These are phyloP conservation scores for Drosophila acutilabella DNA, from an alignment of 2,888 invertebrate genomes.

Conservation along the genomic window DNA sequence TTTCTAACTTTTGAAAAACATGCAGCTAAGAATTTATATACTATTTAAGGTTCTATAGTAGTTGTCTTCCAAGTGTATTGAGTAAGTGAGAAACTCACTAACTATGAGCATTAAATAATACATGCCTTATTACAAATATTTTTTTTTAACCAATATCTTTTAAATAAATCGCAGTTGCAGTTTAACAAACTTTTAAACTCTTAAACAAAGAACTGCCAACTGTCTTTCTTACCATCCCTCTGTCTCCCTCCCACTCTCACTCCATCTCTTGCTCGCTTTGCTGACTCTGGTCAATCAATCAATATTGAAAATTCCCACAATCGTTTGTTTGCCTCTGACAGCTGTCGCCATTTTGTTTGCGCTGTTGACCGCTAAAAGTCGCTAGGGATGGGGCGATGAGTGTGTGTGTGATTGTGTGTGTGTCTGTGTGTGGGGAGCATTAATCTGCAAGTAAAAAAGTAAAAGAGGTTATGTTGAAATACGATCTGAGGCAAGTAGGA, in stretches of 20 bases:
- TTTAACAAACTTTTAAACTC: too few relatives aligned
- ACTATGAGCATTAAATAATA: too few relatives aligned
- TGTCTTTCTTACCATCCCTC: not conserved
- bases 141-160: too few relatives aligned
- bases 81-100: too few relatives aligned
- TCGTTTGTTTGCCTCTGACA: conserved; percentile 11
- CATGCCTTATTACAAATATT: too few relatives aligned
- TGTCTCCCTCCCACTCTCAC: not conserved
- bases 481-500: conserved; percentile 74
- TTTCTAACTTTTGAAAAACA: too few relatives aligned
- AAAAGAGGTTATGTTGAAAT: conserved; percentile 76
- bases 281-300: conserved; percentile 64
- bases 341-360: conserved; percentile 67
- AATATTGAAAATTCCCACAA: conserved; percentile 65
- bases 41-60: too few relatives aligned
- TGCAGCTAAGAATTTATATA: too few relatives aligned
- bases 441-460: conserved; percentile 64
- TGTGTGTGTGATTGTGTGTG: conserved; percentile 2
- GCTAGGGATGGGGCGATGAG: conserved; percentile 10
- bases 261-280: not conserved
- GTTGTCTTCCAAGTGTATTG: too few relatives aligned
- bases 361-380: conserved; percentile 69
- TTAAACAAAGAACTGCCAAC: not conserved
- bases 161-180: too few relatives aligned
- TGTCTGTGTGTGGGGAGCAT: conserved; percentile 39